Evolutionary conservation across 2,113 vertebrate species (phyloP).

Genomic region (Leptocoma aspasia): DNA sequence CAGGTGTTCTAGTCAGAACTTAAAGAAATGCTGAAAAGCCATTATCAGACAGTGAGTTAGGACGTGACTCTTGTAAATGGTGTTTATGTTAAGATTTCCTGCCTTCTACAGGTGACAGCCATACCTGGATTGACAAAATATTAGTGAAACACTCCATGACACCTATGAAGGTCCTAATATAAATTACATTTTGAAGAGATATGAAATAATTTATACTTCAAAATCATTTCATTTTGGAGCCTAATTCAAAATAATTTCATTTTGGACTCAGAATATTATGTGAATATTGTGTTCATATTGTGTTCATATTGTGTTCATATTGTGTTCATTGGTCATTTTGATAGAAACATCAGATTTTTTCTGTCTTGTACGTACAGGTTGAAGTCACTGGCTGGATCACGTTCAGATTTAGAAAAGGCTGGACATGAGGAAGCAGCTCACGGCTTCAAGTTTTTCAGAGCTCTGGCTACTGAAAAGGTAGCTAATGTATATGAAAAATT

Average conservation of each 20-base stretch:
- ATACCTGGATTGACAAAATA: neutral
- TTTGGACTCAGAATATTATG: neutral
- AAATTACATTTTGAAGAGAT: neutral
- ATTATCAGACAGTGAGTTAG: neutral
- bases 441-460: constrained; percentile 70
- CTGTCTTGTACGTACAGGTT: constrained; percentile 42
- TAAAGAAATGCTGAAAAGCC: neutral
- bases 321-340: neutral
- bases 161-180: neutral
- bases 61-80: neutral
- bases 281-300: neutral
- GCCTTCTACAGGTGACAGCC: neutral
- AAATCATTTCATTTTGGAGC: neutral
- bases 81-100: neutral
- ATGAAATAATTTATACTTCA: neutral
- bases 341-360: neutral
- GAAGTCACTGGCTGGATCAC: constrained; percentile 45
- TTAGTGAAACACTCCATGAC: neutral
- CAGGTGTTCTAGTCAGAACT: neutral
- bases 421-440: neutral
- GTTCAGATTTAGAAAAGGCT: constrained; percentile 31
- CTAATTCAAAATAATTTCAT: neutral
- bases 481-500: neutral
- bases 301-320: neutral
- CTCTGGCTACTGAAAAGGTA: constrained; percentile 73